A percentile compares a stretch with the other conserved stretches of the same genome.
Evolutionary conservation across 2,113 vertebrate species (phyloP).

Genomic region (Struthio camelus): DNA sequence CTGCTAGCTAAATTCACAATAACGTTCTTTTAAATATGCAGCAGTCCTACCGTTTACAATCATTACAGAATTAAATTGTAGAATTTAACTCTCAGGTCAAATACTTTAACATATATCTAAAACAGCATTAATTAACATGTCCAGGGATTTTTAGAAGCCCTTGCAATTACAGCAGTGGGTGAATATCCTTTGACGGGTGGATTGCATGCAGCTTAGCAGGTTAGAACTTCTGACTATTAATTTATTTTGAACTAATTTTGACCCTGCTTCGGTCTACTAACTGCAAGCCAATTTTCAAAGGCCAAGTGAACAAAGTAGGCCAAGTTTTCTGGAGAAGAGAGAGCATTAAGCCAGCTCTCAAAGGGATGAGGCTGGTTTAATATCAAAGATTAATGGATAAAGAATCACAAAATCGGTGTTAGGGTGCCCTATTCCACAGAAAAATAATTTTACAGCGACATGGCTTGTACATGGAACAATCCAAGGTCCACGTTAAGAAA

Average conservation of each 20-base stretch:
- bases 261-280: slow-evolving; percentile 62
- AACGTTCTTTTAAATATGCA: slow-evolving; percentile 57
- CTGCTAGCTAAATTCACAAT: slow-evolving; percentile 58
- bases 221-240: slow-evolving; percentile 68
- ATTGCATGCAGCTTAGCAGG: slow-evolving; percentile 54
- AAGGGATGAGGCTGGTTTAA: not conserved
- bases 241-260: slow-evolving; percentile 69
- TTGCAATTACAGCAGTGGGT: slow-evolving; percentile 64
- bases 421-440: not conserved
- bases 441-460: not conserved
- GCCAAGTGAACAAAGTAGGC: slow-evolving; percentile 7
- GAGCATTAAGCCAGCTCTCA: not conserved
- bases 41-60: slow-evolving; percentile 53
- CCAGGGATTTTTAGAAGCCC: slow-evolving; percentile 65
- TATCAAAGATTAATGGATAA: not conserved
- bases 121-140: slow-evolving; percentile 61
- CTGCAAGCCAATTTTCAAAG: slow-evolving; percentile 41
- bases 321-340: slow-evolving; percentile 17
- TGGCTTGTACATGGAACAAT: not conserved
- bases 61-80: slow-evolving; percentile 55
- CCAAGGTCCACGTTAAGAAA: not conserved
- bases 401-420: not conserved
- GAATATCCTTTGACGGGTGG: slow-evolving; percentile 67
- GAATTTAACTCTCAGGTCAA: slow-evolving; percentile 66
- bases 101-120: slow-evolving; percentile 61